Percentiles rank a stretch among this genome's conserved stretches.
Evolutionary conservation across 2,113 vertebrate species (phyloP).

Genomic region (Heteronetta atricapilla): DNA sequence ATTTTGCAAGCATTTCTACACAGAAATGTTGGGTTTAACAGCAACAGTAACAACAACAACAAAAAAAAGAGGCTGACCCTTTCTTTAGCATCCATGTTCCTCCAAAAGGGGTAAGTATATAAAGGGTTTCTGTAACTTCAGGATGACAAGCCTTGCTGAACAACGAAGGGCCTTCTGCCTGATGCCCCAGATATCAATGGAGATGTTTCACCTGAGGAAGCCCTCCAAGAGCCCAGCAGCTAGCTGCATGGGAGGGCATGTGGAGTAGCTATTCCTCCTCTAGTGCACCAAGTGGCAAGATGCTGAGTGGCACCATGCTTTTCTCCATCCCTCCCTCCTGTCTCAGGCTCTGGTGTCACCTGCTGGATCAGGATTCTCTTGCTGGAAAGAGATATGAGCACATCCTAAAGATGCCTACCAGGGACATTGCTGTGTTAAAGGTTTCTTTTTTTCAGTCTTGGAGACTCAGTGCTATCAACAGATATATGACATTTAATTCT

Average conservation of each 20-base stretch:
- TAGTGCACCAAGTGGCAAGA: fast-evolving
- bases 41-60: background rate
- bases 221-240: background rate
- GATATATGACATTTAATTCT: background rate
- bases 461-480: background rate
- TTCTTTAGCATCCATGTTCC: background rate
- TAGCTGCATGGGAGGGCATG: background rate
- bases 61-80: background rate
- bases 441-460: background rate
- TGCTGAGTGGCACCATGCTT: background rate
- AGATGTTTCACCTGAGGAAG: background rate
- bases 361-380: background rate
- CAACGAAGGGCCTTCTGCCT: background rate
- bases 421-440: background rate
- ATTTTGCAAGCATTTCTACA: background rate
- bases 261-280: fast-evolving
- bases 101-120: background rate
- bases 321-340: background rate
- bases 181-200: background rate
- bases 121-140: background rate
- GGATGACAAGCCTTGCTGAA: background rate
- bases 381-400: background rate
- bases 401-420: background rate
- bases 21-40: background rate
- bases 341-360: background rate